Evolutionary conservation across 2,113 vertebrate genomes (phyloP).

Genomic region (Cyanistes caeruleus): DNA sequence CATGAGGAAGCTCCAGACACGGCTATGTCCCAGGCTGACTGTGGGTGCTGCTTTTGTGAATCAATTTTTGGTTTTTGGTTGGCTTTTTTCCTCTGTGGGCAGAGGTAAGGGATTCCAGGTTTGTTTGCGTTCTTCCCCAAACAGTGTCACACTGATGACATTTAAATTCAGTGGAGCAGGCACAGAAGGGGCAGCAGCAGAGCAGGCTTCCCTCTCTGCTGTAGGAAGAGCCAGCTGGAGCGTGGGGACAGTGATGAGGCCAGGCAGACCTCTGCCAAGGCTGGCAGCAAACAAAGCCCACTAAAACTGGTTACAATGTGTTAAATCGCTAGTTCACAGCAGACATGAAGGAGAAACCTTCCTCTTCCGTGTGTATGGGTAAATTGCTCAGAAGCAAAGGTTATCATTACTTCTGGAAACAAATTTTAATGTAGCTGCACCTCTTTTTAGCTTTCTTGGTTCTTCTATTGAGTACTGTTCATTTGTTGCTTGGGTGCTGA

Average conservation of each 20-base stretch:
- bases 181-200: constrained; percentile 36
- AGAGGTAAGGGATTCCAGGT: neutral
- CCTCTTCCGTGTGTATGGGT: neutral
- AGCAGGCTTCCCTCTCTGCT: constrained; percentile 27
- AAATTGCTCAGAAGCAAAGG: neutral
- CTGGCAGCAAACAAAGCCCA: constrained; percentile 36
- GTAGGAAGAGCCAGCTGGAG: constrained; percentile 57
- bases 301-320: neutral
- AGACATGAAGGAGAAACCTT: neutral
- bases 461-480: neutral
- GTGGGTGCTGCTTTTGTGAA: neutral
- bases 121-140: neutral
- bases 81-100: neutral
- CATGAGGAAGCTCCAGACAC: rapidly evolving
- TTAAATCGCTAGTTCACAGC: neutral
- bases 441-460: neutral
- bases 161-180: constrained; percentile 36
- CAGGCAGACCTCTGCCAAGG: constrained; percentile 50
- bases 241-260: constrained; percentile 21
- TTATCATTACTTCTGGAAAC: neutral
- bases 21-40: neutral
- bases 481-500: neutral
- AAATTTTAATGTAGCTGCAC: neutral
- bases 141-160: constrained; percentile 3
- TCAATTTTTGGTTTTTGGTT: neutral